These are phyloP conservation scores for Pteromalus puparum DNA, from an alignment of 1,140 invertebrate species.

Conservation along the genomic window DNA sequence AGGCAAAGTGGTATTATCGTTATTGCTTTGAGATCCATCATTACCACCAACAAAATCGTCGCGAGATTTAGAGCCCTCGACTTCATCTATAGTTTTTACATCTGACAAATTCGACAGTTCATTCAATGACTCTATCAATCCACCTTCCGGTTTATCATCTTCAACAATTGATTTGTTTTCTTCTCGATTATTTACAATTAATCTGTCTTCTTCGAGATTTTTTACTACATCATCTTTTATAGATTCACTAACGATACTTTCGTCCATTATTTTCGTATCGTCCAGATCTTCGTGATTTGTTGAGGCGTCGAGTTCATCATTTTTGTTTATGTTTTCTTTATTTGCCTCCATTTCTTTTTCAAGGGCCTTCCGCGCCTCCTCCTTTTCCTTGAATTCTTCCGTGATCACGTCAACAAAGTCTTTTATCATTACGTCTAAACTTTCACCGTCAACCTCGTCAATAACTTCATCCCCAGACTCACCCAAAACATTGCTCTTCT, in stretches of 20 bases:
- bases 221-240: not conserved
- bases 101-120: not conserved
- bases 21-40: not conserved
- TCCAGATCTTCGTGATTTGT: not conserved
- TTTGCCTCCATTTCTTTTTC: constrained; percentile 8
- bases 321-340: constrained; percentile 17
- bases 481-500: not conserved
- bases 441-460: constrained; percentile 6
- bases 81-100: constrained; percentile 10
- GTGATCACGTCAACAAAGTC: constrained; percentile 34
- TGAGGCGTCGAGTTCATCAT: not conserved
- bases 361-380: not conserved
- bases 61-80: not conserved
- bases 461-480: not conserved
- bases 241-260: not conserved
- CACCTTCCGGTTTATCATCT: not conserved
- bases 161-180: not conserved
- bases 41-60: not conserved
- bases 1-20: not conserved
- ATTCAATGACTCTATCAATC: not conserved
- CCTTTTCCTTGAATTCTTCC: constrained; percentile 33
- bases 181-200: not conserved
- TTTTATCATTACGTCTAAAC: constrained; percentile 19
- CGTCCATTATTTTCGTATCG: not conserved
- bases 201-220: not conserved